phyloP scores from a whole-genome alignment of 2,113 vertebrate species.

The Megaptera novaeangliae region DNA sequence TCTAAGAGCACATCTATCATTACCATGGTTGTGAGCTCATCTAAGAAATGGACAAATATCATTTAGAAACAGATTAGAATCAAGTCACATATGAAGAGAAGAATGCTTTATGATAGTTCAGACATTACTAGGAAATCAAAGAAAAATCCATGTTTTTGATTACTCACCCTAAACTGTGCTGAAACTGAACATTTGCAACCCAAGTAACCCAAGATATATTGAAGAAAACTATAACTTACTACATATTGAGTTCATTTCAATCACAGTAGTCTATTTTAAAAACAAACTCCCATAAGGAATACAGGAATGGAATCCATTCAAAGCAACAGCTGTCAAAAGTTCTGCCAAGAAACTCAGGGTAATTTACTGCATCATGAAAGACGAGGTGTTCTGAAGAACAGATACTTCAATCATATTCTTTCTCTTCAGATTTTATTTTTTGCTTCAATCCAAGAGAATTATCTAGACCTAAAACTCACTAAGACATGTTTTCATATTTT shows the following conservation, averaged over 20 bases:
- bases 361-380: constrained; percentile 63
- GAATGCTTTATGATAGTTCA: constrained; percentile 31
- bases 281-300: constrained; percentile 61
- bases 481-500: constrained; percentile 38
- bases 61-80: constrained; percentile 51
- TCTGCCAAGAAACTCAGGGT: constrained; percentile 66
- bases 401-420: constrained; percentile 46
- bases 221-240: constrained; percentile 56
- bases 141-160: constrained; percentile 54
- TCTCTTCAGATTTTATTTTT: constrained; percentile 51
- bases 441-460: constrained; percentile 43
- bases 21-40: constrained; percentile 7
- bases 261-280: constrained; percentile 66
- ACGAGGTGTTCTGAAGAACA: constrained; percentile 59
- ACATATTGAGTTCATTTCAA: constrained; percentile 66
- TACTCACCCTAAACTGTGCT: constrained; percentile 53
- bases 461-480: constrained; percentile 10
- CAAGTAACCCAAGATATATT: constrained; percentile 42
- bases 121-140: constrained; percentile 44
- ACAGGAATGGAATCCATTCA: constrained; percentile 53
- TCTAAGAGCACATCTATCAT: neutral
- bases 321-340: constrained; percentile 62
- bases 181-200: constrained; percentile 58
- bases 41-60: constrained; percentile 36
- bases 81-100: constrained; percentile 46